Evolutionary conservation across 2,113 vertebrate species (phyloP).

Genomic region (Dromiciops gliroides): DNA sequence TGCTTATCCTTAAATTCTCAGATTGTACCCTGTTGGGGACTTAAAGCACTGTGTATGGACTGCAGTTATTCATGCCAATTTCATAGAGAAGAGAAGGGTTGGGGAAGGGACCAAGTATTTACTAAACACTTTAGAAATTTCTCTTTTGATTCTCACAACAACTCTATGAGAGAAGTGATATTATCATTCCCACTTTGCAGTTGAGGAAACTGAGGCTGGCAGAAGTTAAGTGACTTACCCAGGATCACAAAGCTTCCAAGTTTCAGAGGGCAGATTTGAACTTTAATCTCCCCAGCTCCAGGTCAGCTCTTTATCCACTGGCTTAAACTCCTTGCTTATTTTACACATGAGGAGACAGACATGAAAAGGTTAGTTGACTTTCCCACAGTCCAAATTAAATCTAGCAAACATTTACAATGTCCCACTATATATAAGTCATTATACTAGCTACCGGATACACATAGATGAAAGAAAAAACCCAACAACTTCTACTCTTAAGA

Average conservation of each 20-base stretch:
- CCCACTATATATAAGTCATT: not conserved
- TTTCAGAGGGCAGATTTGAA: not conserved
- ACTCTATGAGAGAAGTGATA: not conserved
- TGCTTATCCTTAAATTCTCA: not conserved
- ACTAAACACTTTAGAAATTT: not conserved
- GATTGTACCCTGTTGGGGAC: not conserved
- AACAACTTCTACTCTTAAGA: not conserved
- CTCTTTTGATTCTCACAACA: not conserved
- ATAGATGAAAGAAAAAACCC: not conserved
- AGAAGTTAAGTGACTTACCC: not conserved
- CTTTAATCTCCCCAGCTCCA: not conserved
- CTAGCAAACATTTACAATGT: not conserved
- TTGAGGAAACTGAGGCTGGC: not conserved
- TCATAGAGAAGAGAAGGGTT: not conserved
- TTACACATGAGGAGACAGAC: not conserved
- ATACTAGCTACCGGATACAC: not conserved
- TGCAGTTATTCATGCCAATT: not conserved
- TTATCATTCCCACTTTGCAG: not conserved
- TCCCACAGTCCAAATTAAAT: not conserved
- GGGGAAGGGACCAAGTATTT: not conserved
- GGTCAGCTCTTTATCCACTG: not conserved
- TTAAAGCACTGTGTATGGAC: not conserved
- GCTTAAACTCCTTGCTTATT: not conserved
- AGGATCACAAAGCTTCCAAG: not conserved
- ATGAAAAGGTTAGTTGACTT: not conserved